A percentile compares a stretch with the other conserved stretches of the same genome.
Evolutionary conservation across 2,888 invertebrate genomes (phyloP).

Genomic region (Spodoptera picta): DNA sequence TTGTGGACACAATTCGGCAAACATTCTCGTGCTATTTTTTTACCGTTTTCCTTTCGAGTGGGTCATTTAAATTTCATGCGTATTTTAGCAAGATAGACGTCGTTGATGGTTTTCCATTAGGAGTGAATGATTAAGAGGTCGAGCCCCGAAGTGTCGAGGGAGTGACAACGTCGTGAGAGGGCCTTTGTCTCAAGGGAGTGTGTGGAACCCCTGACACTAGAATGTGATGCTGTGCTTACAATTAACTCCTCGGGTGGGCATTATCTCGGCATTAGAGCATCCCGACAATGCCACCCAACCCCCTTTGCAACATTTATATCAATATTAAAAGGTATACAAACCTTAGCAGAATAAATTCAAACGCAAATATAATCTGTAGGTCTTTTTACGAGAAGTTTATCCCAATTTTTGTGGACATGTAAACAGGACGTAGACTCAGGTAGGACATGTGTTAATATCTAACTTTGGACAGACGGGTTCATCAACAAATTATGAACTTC

Average conservation of each 20-base stretch:
- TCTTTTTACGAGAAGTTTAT: conserved; percentile 11
- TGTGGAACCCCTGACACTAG: conserved; percentile 68
- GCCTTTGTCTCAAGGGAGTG: conserved; percentile 67
- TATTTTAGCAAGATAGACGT: conserved; percentile 74
- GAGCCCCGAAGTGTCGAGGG: conserved; percentile 62
- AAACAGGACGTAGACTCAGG: conserved; percentile 15
- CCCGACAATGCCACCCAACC: conserved; percentile 44
- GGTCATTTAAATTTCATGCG: conserved; percentile 86
- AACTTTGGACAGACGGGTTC: conserved; percentile 19
- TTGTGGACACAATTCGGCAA: conserved; percentile 78
- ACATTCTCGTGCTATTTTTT: conserved; percentile 77
- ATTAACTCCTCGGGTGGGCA: conserved; percentile 84
- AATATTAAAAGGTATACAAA: conserved; percentile 34
- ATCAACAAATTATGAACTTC: conserved; percentile 20
- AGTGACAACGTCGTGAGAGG: conserved; percentile 49
- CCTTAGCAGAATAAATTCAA: conserved; percentile 9
- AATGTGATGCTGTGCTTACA: conserved; percentile 84
- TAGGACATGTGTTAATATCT: conserved; percentile 13
- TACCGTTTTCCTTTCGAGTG: conserved; percentile 68
- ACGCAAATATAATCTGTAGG: conserved; percentile 7
- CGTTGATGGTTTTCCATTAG: conserved; percentile 82
- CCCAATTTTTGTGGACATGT: background rate
- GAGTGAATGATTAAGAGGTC: conserved; percentile 85
- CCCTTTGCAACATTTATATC: conserved; percentile 59
- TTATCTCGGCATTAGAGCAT: conserved; percentile 80